Conservation (phyloP, 2,113 vertebrate species). For the Azemiops feae region DNA sequence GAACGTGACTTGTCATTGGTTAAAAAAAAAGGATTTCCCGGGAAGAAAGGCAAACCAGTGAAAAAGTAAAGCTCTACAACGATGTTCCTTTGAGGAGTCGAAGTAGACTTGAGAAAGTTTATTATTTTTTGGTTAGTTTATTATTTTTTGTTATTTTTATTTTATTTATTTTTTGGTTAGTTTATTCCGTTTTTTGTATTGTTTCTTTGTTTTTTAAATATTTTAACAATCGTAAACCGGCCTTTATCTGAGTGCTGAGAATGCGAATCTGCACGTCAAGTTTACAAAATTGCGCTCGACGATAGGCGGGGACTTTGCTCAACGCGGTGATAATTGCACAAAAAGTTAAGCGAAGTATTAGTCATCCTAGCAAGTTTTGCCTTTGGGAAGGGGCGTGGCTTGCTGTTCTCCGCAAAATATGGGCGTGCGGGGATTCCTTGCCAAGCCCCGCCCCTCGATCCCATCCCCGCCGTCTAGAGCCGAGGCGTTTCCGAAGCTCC, state of each 20-base stretch:
- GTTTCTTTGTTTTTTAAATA: neutral
- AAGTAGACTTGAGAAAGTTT: neutral
- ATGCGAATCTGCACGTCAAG: neutral
- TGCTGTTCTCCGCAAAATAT: neutral
- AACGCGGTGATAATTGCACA: neutral
- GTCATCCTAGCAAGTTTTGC: neutral
- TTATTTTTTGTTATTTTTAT: neutral
- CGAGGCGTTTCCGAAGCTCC: neutral
- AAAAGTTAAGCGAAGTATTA: neutral
- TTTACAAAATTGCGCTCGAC: neutral
- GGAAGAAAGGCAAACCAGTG: neutral
- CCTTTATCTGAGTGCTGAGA: neutral
- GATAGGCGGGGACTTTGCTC: neutral
- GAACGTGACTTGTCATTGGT: neutral
- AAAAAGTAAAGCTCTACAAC: neutral
- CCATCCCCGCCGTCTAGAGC: accelerated
- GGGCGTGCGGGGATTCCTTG: neutral
- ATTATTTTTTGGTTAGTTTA: neutral
- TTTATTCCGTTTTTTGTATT: neutral
- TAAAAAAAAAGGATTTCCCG: neutral
- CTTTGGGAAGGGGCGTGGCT: neutral
- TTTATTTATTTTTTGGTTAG: neutral
- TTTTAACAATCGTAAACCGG: neutral
- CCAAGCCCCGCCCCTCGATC: accelerated
- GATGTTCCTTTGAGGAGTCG: neutral